Evolutionary conservation across 2,113 vertebrate genomes (phyloP).

Genomic region (Oryzias celebensis): DNA sequence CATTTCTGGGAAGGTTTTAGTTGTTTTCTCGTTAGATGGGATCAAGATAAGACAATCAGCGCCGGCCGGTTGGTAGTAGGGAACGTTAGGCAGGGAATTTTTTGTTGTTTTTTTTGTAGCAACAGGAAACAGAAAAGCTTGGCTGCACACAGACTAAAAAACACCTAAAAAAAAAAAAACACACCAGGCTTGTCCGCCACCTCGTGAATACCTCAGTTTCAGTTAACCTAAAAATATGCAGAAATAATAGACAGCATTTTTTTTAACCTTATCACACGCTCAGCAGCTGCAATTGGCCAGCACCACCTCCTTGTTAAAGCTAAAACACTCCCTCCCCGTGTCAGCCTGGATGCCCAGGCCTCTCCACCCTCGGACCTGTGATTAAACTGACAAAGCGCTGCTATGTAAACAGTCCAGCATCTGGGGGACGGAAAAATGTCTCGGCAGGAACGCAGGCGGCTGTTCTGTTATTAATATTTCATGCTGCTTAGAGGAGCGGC

Average conservation of each 20-base stretch:
- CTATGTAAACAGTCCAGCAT: constrained; percentile 74
- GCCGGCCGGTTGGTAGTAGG: neutral
- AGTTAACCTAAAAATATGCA: constrained; percentile 12
- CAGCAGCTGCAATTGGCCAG: constrained; percentile 39
- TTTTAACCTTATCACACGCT: constrained; percentile 35
- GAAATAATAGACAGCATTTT: constrained; percentile 19
- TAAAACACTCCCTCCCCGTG: constrained; percentile 54
- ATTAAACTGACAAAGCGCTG: constrained; percentile 73
- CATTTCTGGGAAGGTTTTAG: neutral
- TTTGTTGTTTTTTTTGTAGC: neutral
- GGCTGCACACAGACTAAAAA: neutral
- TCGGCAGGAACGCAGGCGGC: constrained; percentile 67
- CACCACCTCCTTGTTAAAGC: constrained; percentile 66
- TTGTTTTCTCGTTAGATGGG: neutral
- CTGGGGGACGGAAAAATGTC: constrained; percentile 69
- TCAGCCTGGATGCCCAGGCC: constrained; percentile 45
- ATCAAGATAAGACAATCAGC: neutral
- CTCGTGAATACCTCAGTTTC: neutral
- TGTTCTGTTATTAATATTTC: constrained; percentile 77
- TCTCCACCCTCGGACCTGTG: constrained; percentile 57
- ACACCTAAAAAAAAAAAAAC: constrained; percentile 1
- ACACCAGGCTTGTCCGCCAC: neutral
- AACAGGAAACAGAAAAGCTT: neutral
- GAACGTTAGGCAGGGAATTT: no score
- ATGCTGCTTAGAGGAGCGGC: constrained; percentile 49